These are phyloP conservation scores for Sinocyclocheilus maitianheensis DNA, from an alignment of 2,113 vertebrate genomes.

Conservation along the genomic window DNA sequence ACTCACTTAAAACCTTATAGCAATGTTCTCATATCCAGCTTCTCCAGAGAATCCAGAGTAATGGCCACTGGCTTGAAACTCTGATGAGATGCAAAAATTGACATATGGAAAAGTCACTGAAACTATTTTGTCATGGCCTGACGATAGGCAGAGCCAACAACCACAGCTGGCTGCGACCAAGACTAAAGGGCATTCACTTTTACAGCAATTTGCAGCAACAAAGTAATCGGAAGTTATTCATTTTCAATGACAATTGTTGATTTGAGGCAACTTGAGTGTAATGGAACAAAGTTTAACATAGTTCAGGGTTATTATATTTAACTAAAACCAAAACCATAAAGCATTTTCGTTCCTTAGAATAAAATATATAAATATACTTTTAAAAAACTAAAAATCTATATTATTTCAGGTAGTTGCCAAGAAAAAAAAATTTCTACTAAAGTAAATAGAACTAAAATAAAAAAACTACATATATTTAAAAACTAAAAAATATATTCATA, in stretches of 20 bases:
- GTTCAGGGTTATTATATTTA: not conserved
- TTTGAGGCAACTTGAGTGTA: not conserved
- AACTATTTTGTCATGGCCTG: constrained; percentile 32
- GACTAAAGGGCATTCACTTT: not conserved
- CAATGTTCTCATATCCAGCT: not conserved
- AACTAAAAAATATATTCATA: too few relatives aligned
- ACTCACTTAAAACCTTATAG: not conserved
- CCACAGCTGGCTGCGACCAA: constrained; percentile 8
- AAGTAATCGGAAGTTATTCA: not conserved
- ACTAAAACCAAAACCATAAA: too few relatives aligned
- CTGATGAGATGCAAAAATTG: not conserved
- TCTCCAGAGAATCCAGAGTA: not conserved
- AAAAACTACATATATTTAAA: too few relatives aligned
- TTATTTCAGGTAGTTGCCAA: too few relatives aligned
- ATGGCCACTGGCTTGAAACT: not conserved
- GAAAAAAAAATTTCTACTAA: too few relatives aligned
- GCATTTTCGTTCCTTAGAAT: too few relatives aligned
- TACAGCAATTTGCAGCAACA: not conserved
- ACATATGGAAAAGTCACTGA: not conserved
- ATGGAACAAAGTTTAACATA: not conserved
- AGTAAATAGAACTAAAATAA: too few relatives aligned
- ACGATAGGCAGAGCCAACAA: constrained; percentile 40
- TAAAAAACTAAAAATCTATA: too few relatives aligned
- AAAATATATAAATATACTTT: too few relatives aligned
- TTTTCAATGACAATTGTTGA: not conserved